These are phyloP conservation scores for Tangara arthus DNA, from an alignment of 2,797 vertebrate genomes.

Conservation along the genomic window DNA sequence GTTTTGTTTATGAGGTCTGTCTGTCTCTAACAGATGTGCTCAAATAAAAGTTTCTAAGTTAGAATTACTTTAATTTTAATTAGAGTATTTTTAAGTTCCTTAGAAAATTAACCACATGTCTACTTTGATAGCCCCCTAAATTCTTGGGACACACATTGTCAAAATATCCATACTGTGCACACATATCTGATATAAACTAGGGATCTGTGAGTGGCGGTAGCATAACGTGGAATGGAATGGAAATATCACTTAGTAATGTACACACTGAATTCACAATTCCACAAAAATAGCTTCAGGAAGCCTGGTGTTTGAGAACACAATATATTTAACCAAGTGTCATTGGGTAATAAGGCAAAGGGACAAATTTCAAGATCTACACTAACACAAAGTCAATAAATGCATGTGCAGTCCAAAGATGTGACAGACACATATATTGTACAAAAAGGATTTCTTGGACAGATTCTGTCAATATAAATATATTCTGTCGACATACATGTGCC, in stretches of 20 bases:
- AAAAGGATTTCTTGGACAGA: conserved; percentile 73
- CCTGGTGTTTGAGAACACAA: neutral
- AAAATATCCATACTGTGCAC: neutral
- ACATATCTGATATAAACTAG: neutral
- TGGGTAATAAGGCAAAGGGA: conserved; percentile 60
- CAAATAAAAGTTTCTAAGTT: neutral
- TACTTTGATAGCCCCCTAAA: neutral
- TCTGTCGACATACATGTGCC: conserved; percentile 76
- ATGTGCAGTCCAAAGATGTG: conserved; percentile 69
- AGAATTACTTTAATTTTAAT: neutral
- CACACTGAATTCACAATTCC: neutral
- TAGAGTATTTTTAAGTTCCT: neutral
- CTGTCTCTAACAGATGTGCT: neutral
- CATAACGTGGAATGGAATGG: neutral
- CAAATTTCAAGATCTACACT: conserved; percentile 57
- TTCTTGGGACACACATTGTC: neutral
- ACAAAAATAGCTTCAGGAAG: neutral
- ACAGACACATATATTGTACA: conserved; percentile 77
- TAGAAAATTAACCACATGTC: neutral
- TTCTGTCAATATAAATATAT: conserved; percentile 81
- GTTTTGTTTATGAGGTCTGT: neutral
- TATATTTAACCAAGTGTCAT: conserved; percentile 50
- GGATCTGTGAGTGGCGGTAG: neutral
- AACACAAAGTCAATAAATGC: conserved; percentile 75
- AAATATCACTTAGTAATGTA: neutral